These are phyloP conservation scores for Urosaurus nigricauda DNA, from an alignment of 2,797 vertebrate genomes.

Conservation along the genomic window DNA sequence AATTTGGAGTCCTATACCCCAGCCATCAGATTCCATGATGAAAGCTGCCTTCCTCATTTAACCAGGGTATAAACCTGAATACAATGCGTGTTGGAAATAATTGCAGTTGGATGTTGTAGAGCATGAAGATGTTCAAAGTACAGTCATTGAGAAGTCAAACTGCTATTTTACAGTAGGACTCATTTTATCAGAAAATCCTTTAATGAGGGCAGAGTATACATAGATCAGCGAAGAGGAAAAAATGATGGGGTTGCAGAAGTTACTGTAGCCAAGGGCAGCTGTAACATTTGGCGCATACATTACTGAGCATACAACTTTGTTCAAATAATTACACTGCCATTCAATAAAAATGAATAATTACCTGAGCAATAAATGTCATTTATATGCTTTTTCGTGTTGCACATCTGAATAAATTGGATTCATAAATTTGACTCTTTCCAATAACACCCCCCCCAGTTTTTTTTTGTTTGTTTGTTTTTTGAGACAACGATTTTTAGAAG, in stretches of 20 bases:
- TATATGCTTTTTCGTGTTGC: slow-evolving; percentile 4
- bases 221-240: neutral
- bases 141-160: slow-evolving; percentile 5
- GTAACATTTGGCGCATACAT: slow-evolving; percentile 3
- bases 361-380: slow-evolving; percentile 21
- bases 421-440: slow-evolving; percentile 27
- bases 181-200: slow-evolving; percentile 10
- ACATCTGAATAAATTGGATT: slow-evolving; percentile 26
- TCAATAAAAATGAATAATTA: slow-evolving; percentile 41
- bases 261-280: slow-evolving; percentile 15
- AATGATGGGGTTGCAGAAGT: neutral
- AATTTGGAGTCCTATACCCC: neutral
- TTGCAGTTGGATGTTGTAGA: neutral
- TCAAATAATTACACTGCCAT: slow-evolving; percentile 37
- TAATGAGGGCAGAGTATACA: slow-evolving; percentile 18
- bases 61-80: slow-evolving; percentile 1
- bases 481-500: neutral
- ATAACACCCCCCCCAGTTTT: slow-evolving; percentile 3
- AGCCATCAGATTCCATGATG: neutral
- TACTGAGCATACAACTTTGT: neutral
- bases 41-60: neutral
- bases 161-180: neutral
- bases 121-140: slow-evolving; percentile 27
- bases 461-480: neutral
- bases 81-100: slow-evolving; percentile 24